phyloP scores from a whole-genome alignment of 2,888 invertebrate genomes.

The Helleia helle region DNA sequence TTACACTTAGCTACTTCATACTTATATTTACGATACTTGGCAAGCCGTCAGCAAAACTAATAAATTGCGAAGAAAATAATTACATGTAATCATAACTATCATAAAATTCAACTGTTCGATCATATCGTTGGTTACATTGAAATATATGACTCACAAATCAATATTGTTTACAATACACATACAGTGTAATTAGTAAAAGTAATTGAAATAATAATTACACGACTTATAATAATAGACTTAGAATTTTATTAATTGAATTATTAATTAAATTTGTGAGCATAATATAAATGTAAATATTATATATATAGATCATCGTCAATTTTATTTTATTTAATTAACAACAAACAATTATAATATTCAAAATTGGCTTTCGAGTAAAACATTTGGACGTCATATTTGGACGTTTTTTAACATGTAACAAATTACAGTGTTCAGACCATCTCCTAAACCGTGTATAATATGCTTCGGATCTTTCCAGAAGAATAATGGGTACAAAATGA shows the following conservation, averaged over 20 bases:
- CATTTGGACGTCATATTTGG: constrained; percentile 24
- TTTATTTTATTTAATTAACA: neutral
- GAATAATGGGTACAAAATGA: constrained; percentile 70
- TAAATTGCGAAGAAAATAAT: too few relatives aligned
- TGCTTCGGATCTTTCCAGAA: constrained; percentile 58
- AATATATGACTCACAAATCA: neutral
- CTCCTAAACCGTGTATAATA: constrained; percentile 66
- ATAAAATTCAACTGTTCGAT: too few relatives aligned
- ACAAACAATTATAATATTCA: neutral
- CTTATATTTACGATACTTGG: too few relatives aligned
- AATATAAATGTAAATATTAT: too few relatives aligned
- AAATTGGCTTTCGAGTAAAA: constrained; percentile 6
- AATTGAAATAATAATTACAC: constrained; percentile 1
- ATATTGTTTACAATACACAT: neutral
- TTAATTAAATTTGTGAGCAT: too few relatives aligned
- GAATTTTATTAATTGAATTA: neutral
- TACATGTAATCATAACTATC: too few relatives aligned
- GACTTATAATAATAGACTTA: neutral
- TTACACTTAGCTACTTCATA: too few relatives aligned
- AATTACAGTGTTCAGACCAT: constrained; percentile 55
- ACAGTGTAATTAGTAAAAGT: neutral
- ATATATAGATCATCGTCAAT: too few relatives aligned
- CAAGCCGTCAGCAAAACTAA: too few relatives aligned
- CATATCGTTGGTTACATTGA: too few relatives aligned
- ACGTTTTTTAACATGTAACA: constrained; percentile 41